Evolutionary conservation across 2,113 vertebrate species (phyloP).

Genomic region (Gadus macrocephalus): DNA sequence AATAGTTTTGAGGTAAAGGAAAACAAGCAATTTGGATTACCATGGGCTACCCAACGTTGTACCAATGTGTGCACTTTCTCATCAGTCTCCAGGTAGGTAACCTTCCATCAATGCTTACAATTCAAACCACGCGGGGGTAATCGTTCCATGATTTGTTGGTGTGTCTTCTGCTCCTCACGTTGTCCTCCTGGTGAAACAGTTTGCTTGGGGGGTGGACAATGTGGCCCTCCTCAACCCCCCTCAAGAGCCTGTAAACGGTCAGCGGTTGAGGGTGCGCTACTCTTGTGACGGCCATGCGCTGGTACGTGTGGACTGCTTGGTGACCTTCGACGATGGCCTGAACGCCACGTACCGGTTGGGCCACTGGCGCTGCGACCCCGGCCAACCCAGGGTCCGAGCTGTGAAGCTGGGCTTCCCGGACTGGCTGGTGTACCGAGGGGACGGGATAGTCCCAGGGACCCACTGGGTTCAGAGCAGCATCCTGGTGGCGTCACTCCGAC

Average conservation of each 20-base stretch:
- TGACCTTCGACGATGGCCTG: slow-evolving; percentile 59
- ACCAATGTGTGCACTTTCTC: too few relatives aligned
- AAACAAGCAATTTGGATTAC: too few relatives aligned
- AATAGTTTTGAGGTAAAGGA: too few relatives aligned
- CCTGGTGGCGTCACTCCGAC: slow-evolving; percentile 49
- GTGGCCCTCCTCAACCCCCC: slow-evolving; percentile 70
- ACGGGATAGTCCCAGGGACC: slow-evolving; percentile 58
- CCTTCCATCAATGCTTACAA: too few relatives aligned
- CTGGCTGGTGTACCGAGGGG: slow-evolving; percentile 73
- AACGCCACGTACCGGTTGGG: slow-evolving; percentile 44
- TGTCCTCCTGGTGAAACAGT: slow-evolving; percentile 39
- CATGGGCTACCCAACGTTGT: too few relatives aligned
- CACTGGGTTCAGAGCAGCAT: slow-evolving; percentile 55
- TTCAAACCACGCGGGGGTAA: too few relatives aligned
- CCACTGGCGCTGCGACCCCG: slow-evolving; percentile 65
- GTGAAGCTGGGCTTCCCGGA: slow-evolving; percentile 67
- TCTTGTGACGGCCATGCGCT: slow-evolving; percentile 56
- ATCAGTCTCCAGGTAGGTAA: too few relatives aligned
- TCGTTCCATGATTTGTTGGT: too few relatives aligned
- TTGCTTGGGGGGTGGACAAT: slow-evolving; percentile 36
- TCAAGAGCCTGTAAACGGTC: slow-evolving; percentile 41
- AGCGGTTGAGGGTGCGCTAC: slow-evolving; percentile 55
- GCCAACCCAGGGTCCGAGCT: slow-evolving; percentile 26
- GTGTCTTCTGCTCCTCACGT: background rate
- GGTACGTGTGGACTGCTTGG: slow-evolving; percentile 61